A percentile compares a stretch with the other conserved stretches of the same genome.
Evolutionary conservation across 2,113 vertebrate species (phyloP).

Genomic region (Panthera tigris): DNA sequence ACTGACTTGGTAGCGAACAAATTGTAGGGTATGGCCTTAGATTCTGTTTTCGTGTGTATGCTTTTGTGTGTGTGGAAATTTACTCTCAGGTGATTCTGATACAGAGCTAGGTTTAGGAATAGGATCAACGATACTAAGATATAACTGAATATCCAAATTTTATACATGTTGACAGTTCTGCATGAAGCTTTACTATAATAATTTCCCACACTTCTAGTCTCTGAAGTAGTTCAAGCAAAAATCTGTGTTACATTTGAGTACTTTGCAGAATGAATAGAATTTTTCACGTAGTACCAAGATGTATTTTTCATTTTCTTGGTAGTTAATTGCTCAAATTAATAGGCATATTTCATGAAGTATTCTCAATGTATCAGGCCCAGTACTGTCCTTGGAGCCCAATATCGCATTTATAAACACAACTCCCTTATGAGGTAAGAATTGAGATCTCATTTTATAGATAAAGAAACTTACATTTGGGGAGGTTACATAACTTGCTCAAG

Average conservation of each 20-base stretch:
- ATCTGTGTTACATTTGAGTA: not conserved
- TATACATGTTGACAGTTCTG: not conserved
- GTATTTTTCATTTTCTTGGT: not conserved
- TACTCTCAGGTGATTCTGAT: not conserved
- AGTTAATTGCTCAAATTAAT: not conserved
- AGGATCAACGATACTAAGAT: not conserved
- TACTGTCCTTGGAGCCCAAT: not conserved
- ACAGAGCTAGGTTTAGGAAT: not conserved
- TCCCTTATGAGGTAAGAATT: not conserved
- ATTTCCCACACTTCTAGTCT: not conserved
- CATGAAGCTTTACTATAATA: not conserved
- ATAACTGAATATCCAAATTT: not conserved
- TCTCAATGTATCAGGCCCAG: not conserved
- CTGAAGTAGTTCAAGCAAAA: not conserved
- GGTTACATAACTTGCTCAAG: not conserved
- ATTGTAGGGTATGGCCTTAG: not conserved
- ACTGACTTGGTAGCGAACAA: not conserved
- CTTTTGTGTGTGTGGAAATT: not conserved
- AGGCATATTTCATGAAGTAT: not conserved
- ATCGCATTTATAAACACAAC: not conserved
- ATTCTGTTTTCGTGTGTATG: not conserved
- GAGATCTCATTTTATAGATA: not conserved
- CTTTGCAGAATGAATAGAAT: not conserved
- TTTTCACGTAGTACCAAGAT: not conserved
- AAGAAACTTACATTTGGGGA: not conserved